A percentile compares a stretch with the other conserved stretches of the same genome.
Evolutionary conservation across 2,888 invertebrate species (phyloP).

Genomic region (Chironomus tentans): DNA sequence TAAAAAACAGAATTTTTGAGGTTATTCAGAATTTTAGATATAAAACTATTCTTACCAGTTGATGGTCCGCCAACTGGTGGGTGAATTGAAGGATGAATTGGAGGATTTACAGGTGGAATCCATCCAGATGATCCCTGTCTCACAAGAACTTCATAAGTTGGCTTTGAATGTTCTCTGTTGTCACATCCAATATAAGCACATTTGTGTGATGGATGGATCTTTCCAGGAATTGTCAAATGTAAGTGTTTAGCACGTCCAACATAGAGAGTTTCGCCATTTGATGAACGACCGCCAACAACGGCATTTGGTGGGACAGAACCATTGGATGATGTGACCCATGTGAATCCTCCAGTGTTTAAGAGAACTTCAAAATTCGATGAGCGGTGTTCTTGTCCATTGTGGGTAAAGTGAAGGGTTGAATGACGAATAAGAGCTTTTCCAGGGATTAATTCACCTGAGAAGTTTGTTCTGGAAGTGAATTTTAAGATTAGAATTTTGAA

Average conservation of each 20-base stretch:
- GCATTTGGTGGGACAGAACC: constrained; percentile 48
- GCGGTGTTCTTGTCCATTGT: constrained; percentile 46
- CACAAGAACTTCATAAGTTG: not conserved
- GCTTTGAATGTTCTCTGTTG: not conserved
- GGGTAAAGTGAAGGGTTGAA: constrained; percentile 40
- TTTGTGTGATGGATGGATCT: constrained; percentile 42
- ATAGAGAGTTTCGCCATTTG: constrained; percentile 45
- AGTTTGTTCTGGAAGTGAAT: not conserved
- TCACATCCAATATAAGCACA: constrained; percentile 40
- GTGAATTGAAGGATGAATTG: not conserved
- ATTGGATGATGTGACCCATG: constrained; percentile 43
- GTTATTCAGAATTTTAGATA: no score
- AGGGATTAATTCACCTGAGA: not conserved
- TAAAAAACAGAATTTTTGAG: not conserved
- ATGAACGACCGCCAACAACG: constrained; percentile 43
- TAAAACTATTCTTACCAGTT: not conserved
- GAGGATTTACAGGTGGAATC: not conserved
- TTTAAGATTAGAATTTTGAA: no score
- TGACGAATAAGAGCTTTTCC: not conserved
- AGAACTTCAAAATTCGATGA: constrained; percentile 43
- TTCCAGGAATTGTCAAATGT: constrained; percentile 45
- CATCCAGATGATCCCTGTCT: not conserved
- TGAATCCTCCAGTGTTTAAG: constrained; percentile 44
- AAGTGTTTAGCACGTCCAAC: constrained; percentile 46
- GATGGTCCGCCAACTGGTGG: not conserved